These are phyloP conservation scores for Lochmaea capreae DNA, from an alignment of 2,888 invertebrate genomes.

Conservation along the genomic window DNA sequence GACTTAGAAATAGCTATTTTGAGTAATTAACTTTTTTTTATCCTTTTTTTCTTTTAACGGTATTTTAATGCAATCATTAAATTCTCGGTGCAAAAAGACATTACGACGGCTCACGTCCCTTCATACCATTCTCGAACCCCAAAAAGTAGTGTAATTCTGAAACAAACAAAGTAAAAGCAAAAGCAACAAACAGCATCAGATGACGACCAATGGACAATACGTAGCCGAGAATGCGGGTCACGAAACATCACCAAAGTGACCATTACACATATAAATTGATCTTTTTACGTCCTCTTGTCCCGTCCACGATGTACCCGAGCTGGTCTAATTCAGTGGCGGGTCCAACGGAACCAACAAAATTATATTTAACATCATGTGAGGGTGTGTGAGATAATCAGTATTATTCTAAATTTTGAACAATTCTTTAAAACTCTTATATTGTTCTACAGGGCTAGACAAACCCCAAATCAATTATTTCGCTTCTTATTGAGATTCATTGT, in stretches of 20 bases:
- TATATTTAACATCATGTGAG: background rate
- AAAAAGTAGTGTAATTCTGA: conserved; percentile 20
- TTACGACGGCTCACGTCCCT: conserved; percentile 21
- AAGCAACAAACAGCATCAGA: conserved; percentile 7
- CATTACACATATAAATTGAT: conserved; percentile 62
- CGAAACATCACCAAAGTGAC: conserved; percentile 60
- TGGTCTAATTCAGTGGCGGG: conserved; percentile 29
- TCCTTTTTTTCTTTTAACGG: background rate
- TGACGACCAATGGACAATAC: conserved; percentile 15
- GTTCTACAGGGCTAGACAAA: no score
- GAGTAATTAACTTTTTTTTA: no score
- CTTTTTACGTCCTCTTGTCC: conserved; percentile 55
- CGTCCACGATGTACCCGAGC: conserved; percentile 45
- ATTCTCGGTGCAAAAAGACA: conserved; percentile 14
- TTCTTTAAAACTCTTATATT: no score
- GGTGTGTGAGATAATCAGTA: no score
- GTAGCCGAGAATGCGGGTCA: conserved; percentile 53
- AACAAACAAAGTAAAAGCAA: conserved; percentile 12
- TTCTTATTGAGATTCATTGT: no score
- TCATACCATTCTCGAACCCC: conserved; percentile 12
- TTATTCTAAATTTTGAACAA: no score
- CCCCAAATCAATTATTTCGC: no score
- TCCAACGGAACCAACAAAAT: background rate
- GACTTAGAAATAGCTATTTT: no score
- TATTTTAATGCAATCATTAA: conserved; percentile 26